A percentile compares a stretch with the other conserved stretches of the same genome.
These are phyloP conservation scores for Microcebus griseorufus DNA, from an alignment of 2,113 vertebrate genomes.

Conservation along the genomic window DNA sequence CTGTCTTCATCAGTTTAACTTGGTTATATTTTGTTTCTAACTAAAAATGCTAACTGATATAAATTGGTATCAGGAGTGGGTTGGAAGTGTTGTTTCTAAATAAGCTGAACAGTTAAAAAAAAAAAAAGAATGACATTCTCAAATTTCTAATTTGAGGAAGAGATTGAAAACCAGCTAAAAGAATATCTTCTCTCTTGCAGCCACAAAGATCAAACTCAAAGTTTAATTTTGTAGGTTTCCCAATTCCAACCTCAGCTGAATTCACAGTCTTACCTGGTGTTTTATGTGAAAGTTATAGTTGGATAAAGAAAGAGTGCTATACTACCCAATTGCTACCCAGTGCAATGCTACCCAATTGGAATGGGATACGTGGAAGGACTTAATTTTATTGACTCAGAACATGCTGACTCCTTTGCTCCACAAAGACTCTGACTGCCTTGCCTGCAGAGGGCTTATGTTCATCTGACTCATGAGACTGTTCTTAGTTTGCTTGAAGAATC, in stretches of 20 bases:
- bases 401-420: background rate
- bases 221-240: background rate
- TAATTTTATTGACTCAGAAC: background rate
- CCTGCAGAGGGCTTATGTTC: background rate
- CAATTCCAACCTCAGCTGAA: background rate
- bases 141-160: background rate
- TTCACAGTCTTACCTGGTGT: background rate
- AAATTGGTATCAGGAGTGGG: background rate
- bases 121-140: background rate
- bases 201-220: background rate
- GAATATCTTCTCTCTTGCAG: background rate
- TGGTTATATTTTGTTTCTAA: background rate
- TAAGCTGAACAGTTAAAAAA: background rate
- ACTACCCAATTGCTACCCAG: no score
- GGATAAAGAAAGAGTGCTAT: background rate
- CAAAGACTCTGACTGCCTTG: background rate
- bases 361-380: background rate
- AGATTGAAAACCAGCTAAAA: slow-evolving; percentile 1
- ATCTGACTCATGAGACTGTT: background rate
- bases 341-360: background rate
- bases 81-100: background rate
- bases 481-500: background rate
- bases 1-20: background rate
- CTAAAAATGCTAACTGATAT: background rate
- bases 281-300: background rate